phyloP scores from a whole-genome alignment of 2,888 invertebrate genomes.

The Mythimna pallens region DNA sequence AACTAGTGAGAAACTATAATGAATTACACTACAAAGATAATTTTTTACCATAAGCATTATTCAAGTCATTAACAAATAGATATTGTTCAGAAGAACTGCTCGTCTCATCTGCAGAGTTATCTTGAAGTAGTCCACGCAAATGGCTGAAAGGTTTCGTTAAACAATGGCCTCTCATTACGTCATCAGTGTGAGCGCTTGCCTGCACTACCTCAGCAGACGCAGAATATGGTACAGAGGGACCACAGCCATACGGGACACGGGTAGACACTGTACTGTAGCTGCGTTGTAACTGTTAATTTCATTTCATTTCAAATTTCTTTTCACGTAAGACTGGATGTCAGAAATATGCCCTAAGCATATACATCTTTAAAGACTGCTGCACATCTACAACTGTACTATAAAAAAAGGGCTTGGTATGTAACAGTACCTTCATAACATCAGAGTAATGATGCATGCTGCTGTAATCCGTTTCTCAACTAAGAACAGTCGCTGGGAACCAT shows the following conservation, averaged over 20 bases:
- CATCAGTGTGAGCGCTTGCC: constrained; percentile 6
- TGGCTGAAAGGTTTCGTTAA: constrained; percentile 12
- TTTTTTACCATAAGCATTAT: neutral
- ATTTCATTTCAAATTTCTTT: neutral
- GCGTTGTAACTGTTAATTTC: neutral
- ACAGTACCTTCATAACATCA: neutral
- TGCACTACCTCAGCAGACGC: neutral
- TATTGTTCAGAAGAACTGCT: neutral
- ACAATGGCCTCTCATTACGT: constrained; percentile 29
- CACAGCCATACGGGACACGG: no score
- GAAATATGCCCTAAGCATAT: neutral
- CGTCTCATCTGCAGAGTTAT: neutral
- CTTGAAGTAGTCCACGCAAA: neutral
- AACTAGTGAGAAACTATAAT: neutral
- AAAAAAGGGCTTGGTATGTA: neutral
- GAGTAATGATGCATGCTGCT: neutral
- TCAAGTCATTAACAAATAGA: neutral
- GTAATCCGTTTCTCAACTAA: neutral
- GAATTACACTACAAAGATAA: neutral
- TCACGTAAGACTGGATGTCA: neutral
- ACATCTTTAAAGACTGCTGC: neutral
- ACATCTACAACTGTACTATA: no score
- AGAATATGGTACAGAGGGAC: neutral
- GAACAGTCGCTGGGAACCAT: neutral
- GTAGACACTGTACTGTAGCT: neutral